A percentile compares a stretch with the other conserved stretches of the same genome.
Conservation (phyloP, 2,113 vertebrate genomes). For the Percina caprodes region DNA sequence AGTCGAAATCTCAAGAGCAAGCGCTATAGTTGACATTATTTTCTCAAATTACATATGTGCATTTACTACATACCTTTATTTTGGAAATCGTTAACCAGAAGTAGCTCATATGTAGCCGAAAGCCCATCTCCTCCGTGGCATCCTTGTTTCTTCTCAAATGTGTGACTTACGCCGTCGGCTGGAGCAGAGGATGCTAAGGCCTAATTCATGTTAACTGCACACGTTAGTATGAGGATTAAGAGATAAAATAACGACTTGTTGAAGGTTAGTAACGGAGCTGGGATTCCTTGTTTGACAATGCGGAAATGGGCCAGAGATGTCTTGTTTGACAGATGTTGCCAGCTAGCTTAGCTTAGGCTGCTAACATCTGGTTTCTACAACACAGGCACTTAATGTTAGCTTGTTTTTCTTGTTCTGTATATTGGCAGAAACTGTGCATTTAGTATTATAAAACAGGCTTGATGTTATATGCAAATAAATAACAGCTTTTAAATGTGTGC, state of each 20-base stretch:
- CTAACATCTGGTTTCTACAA: slow-evolving; percentile 14
- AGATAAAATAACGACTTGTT: not conserved
- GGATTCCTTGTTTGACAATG: not conserved
- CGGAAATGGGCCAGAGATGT: slow-evolving; percentile 72
- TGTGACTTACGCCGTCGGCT: not conserved
- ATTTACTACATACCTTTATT: slow-evolving; percentile 24
- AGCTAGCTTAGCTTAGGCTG: slow-evolving; percentile 59
- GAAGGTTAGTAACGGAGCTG: slow-evolving; percentile 31
- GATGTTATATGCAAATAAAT: not conserved
- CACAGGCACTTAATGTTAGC: not conserved
- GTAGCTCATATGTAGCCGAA: rapidly evolving
- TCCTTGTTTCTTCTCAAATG: slow-evolving; percentile 29
- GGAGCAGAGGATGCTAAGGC: not conserved
- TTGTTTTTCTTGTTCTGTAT: not conserved
- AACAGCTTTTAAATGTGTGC: not conserved
- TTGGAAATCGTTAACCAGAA: slow-evolving; percentile 33
- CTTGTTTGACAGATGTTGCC: slow-evolving; percentile 75
- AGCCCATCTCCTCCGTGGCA: slow-evolving; percentile 39
- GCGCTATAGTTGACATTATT: not conserved
- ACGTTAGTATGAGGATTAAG: slow-evolving; percentile 6
- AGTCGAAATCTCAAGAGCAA: no score
- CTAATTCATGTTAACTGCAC: not conserved
- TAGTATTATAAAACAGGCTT: not conserved
- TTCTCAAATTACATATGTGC: not conserved
- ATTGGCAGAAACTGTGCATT: not conserved